phyloP scores from a whole-genome alignment of 1,140 invertebrate species.

The Bombus haemorrhoidalis region DNA sequence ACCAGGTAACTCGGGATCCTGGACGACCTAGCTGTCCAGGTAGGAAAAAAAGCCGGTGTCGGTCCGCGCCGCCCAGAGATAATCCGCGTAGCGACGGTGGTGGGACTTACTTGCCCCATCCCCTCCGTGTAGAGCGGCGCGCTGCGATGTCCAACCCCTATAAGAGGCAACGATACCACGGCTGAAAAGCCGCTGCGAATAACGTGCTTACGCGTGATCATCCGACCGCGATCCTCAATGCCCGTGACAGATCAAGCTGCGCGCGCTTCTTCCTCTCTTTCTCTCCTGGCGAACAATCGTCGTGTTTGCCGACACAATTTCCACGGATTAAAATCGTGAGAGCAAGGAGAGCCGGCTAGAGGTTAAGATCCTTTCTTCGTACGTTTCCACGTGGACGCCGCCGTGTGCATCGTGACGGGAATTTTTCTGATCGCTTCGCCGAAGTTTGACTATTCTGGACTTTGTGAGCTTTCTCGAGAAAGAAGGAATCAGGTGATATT shows the following conservation, averaged over 20 bases:
- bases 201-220: conserved; percentile 82
- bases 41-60: conserved; percentile 37
- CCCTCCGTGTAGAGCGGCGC: neutral
- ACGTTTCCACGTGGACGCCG: conserved; percentile 41
- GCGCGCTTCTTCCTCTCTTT: conserved; percentile 27
- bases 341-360: neutral
- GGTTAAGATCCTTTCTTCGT: conserved; percentile 21
- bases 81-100: conserved; percentile 53
- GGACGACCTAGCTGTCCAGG: conserved; percentile 46
- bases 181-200: conserved; percentile 79
- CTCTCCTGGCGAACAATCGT: conserved; percentile 70
- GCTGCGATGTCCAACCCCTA: conserved; percentile 44
- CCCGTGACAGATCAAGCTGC: conserved; percentile 68
- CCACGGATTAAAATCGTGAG: conserved; percentile 69
- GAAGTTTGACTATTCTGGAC: neutral
- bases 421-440: neutral
- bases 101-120: conserved; percentile 59
- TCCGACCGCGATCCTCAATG: conserved; percentile 77
- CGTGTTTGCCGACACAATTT: conserved; percentile 81
- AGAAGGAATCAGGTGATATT: too few relatives aligned
- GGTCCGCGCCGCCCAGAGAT: conserved; percentile 40
- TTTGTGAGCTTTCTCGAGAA: neutral
- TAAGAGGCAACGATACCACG: conserved; percentile 75
- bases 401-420: neutral
- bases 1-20: conserved; percentile 34